These are phyloP conservation scores for Penelope pileata DNA, from an alignment of 2,113 vertebrate genomes.

Conservation along the genomic window DNA sequence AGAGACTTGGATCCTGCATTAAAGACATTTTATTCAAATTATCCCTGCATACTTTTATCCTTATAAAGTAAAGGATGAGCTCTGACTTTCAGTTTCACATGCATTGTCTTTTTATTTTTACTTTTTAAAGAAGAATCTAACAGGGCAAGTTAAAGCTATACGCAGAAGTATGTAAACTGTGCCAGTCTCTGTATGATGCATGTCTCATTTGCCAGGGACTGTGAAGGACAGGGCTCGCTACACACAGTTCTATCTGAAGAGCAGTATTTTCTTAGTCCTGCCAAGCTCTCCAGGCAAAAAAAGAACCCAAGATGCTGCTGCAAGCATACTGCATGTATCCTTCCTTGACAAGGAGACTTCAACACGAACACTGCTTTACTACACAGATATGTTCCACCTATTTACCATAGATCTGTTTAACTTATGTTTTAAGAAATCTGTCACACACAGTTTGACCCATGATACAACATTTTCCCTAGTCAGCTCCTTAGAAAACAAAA, in stretches of 20 bases:
- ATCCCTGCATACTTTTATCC: not conserved
- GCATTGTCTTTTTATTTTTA: not conserved
- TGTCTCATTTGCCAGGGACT: not conserved
- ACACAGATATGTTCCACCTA: not conserved
- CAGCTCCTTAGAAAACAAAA: not conserved
- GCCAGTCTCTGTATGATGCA: not conserved
- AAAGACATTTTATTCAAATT: not conserved
- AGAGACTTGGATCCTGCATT: not conserved
- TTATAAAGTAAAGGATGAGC: not conserved
- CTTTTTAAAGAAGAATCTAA: not conserved
- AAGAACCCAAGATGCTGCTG: not conserved
- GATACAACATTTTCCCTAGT: not conserved
- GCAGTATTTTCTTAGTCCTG: not conserved
- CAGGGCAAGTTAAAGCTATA: not conserved
- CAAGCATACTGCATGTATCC: accelerated
- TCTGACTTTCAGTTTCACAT: not conserved
- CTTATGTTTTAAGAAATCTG: not conserved
- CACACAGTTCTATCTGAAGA: not conserved
- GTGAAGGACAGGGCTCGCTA: not conserved
- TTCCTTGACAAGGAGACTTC: not conserved
- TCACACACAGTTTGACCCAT: not conserved
- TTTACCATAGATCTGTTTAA: not conserved
- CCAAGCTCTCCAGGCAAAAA: not conserved
- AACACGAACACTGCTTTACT: not conserved
- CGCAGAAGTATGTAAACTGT: accelerated